These are phyloP conservation scores for Meleagris gallopavo DNA, from an alignment of 2,113 vertebrate genomes.

Conservation along the genomic window DNA sequence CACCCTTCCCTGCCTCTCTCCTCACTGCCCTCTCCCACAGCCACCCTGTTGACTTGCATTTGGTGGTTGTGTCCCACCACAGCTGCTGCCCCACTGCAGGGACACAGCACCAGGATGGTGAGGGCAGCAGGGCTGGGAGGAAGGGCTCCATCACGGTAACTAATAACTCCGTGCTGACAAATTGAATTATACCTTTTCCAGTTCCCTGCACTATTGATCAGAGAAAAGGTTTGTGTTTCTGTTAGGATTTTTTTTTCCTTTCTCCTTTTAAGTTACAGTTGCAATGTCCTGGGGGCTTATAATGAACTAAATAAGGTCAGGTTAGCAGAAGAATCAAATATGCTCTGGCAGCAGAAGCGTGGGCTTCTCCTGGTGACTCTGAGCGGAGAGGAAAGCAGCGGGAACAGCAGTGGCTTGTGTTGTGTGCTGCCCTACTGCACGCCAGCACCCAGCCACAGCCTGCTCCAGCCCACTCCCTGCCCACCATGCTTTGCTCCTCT, in stretches of 20 bases:
- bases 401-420: not conserved
- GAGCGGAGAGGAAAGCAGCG: not conserved
- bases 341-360: slow-evolving; percentile 57
- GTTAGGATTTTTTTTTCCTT: slow-evolving; percentile 11
- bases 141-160: slow-evolving; percentile 65
- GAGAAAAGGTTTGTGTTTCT: slow-evolving; percentile 40
- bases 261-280: slow-evolving; percentile 50
- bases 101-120: fast-evolving
- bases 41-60: not conserved
- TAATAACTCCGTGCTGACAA: slow-evolving; percentile 69
- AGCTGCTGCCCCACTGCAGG: not conserved
- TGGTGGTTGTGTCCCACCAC: not conserved
- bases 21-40: not conserved
- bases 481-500: no score
- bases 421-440: not conserved
- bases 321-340: slow-evolving; percentile 56
- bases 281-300: slow-evolving; percentile 37
- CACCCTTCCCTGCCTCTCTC: not conserved
- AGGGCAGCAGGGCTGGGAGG: not conserved
- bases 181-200: slow-evolving; percentile 68
- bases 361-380: slow-evolving; percentile 29
- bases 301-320: slow-evolving; percentile 47
- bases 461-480: not conserved
- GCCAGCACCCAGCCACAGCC: not conserved
- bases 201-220: slow-evolving; percentile 59